Evolutionary conservation across 2,888 invertebrate genomes (phyloP).

Genomic region (Uloborus plumipes): DNA sequence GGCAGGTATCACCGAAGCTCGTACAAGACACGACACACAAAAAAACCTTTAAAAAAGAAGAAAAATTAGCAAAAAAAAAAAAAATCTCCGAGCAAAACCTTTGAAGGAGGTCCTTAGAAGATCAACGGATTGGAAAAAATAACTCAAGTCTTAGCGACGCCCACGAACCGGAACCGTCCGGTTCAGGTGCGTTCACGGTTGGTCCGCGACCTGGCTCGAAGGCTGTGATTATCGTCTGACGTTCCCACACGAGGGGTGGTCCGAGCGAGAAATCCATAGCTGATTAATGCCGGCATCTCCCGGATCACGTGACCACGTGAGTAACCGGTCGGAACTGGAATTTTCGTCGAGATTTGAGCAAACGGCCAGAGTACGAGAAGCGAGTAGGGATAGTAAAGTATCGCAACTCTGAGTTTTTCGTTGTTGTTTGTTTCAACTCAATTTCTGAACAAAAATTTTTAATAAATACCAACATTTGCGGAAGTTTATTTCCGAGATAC

Average conservation of each 20-base stretch:
- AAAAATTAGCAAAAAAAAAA: not conserved
- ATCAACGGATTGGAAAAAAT: constrained; percentile 56
- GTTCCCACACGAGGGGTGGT: constrained; percentile 58
- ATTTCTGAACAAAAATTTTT: not conserved
- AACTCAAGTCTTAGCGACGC: constrained; percentile 46
- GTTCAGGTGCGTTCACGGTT: constrained; percentile 51
- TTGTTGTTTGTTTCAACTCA: not conserved
- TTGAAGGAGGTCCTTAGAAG: constrained; percentile 48
- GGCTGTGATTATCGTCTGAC: constrained; percentile 62
- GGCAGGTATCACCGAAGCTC: too few species aligned
- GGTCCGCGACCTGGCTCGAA: constrained; percentile 45
- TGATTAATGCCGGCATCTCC: constrained; percentile 55
- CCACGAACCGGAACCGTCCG: constrained; percentile 45
- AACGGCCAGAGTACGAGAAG: constrained; percentile 1
- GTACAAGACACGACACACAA: too few species aligned
- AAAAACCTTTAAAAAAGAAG: too few species aligned
- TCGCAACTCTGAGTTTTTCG: constrained; percentile 1
- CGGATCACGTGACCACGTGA: constrained; percentile 53
- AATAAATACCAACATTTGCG: too few species aligned
- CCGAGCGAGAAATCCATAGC: constrained; percentile 36
- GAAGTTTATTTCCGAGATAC: too few species aligned
- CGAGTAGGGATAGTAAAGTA: not conserved
- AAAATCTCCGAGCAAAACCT: constrained; percentile 6
- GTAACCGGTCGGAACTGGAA: constrained; percentile 13
- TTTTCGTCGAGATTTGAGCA: constrained; percentile 24